Evolutionary conservation across 1,140 invertebrate genomes (phyloP).

Genomic region (Trichonephila clavata): DNA sequence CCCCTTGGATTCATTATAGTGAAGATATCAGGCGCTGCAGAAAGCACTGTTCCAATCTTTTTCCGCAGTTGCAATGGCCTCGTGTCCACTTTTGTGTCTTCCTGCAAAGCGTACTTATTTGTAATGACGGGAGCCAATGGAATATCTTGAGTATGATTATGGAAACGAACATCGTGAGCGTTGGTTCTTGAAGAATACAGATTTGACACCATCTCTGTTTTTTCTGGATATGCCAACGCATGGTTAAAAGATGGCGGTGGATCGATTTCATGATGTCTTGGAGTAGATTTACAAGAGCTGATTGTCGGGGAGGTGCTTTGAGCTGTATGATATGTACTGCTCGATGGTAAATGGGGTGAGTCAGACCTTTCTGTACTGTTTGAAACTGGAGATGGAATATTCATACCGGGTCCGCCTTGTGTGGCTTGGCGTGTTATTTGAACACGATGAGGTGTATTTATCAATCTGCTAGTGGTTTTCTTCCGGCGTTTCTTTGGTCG

Average conservation of each 20-base stretch:
- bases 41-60: neutral
- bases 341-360: slow-evolving; percentile 19
- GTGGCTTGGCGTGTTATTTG: slow-evolving; percentile 33
- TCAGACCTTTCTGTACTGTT: neutral
- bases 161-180: neutral
- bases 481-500: slow-evolving; percentile 75
- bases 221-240: neutral
- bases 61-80: slow-evolving; percentile 15
- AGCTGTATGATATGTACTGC: slow-evolving; percentile 52
- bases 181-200: neutral
- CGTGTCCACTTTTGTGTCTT: slow-evolving; percentile 48
- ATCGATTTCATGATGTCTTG: neutral
- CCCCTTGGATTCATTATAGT: slow-evolving; percentile 27
- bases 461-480: slow-evolving; percentile 16
- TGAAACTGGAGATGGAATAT: neutral
- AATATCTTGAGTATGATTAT: neutral
- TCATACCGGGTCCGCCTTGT: neutral
- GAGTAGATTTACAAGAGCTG: slow-evolving; percentile 66
- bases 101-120: slow-evolving; percentile 77
- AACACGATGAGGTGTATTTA: neutral
- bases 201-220: neutral
- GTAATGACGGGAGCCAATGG: slow-evolving; percentile 74
- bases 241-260: neutral
- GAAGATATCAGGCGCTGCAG: neutral
- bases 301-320: slow-evolving; percentile 37